Evolutionary conservation across 53 echinoderm and acorn worm genomes (phyloP).

Genomic region (Luidia sarsii): DNA sequence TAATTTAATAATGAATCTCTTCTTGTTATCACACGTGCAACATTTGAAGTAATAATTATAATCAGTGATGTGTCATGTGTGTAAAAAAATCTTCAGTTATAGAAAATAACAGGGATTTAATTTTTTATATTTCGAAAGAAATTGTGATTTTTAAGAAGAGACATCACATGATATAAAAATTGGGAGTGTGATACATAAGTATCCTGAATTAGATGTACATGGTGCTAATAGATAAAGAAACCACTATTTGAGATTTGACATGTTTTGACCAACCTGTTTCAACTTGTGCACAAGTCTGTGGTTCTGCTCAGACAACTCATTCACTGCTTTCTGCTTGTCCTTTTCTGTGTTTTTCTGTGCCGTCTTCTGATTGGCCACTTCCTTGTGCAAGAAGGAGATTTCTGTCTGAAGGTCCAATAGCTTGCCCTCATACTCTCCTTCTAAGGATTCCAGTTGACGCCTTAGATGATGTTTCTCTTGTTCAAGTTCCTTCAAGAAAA

Average conservation of each 20-base stretch:
- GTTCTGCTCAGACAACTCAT: conserved; percentile 71
- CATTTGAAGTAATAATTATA: too few species aligned
- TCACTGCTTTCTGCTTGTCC: conserved; percentile 64
- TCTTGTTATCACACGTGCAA: too few species aligned
- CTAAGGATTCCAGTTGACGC: conserved; percentile 43
- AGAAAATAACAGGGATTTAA: too few species aligned
- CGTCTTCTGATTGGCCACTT: conserved; percentile 65
- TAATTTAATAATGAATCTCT: too few species aligned
- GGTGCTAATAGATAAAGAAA: too few species aligned
- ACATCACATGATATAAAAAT: not conserved
- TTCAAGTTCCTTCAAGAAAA: conserved; percentile 68
- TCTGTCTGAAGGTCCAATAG: conserved; percentile 78
- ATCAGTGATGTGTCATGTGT: too few species aligned
- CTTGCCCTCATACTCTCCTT: conserved; percentile 71
- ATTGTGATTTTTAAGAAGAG: not conserved
- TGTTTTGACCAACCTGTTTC: conserved; percentile 62
- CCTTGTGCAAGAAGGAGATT: conserved; percentile 59
- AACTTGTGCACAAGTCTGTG: conserved; percentile 67
- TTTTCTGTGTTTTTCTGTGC: conserved; percentile 51
- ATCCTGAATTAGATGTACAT: too few species aligned
- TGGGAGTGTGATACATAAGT: too few species aligned
- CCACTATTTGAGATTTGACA: too few species aligned
- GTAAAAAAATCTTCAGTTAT: too few species aligned
- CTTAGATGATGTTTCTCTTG: conserved; percentile 77
- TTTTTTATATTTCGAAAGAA: too few species aligned